phyloP scores from a whole-genome alignment of 2,888 invertebrate species.

The Euproctis similis region DNA sequence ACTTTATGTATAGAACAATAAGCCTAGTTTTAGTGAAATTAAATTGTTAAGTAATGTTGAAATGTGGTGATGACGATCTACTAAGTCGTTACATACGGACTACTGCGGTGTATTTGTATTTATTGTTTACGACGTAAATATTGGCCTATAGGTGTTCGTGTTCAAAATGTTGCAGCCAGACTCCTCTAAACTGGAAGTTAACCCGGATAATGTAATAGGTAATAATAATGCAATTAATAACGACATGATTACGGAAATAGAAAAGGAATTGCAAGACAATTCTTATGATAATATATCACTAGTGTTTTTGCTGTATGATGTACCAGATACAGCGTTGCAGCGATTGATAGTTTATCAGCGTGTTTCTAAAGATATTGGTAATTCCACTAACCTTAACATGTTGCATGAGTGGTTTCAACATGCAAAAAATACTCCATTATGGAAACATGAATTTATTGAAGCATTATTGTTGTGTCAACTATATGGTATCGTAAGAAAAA shows the following conservation, averaged over 20 bases:
- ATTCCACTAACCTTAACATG: slow-evolving; percentile 38
- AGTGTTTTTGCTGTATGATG: slow-evolving; percentile 59
- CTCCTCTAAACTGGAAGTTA: slow-evolving; percentile 17
- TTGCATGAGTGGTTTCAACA: slow-evolving; percentile 55
- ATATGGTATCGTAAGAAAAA: slow-evolving; percentile 46
- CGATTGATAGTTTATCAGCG: slow-evolving; percentile 50
- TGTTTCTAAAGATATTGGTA: slow-evolving; percentile 38
- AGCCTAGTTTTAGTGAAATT: too few species aligned
- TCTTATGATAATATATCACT: slow-evolving; percentile 54
- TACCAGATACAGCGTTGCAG: slow-evolving; percentile 57
- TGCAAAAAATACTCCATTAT: slow-evolving; percentile 40
- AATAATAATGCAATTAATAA: slow-evolving; percentile 40
- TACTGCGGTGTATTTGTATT: too few species aligned
- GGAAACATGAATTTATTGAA: slow-evolving; percentile 63
- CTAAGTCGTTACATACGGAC: too few species aligned
- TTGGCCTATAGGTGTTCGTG: too few species aligned
- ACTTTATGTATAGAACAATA: too few species aligned
- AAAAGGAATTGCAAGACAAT: slow-evolving; percentile 47
- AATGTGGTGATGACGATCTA: too few species aligned
- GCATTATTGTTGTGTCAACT: slow-evolving; percentile 55
- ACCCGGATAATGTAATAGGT: slow-evolving; percentile 21
- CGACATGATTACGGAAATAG: slow-evolving; percentile 45
- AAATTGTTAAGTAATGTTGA: too few species aligned
- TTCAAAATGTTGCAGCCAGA: slow-evolving; percentile 40
- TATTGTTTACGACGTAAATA: too few species aligned